These are phyloP conservation scores for Littorina saxatilis DNA, from an alignment of 1,140 invertebrate species.

Conservation along the genomic window DNA sequence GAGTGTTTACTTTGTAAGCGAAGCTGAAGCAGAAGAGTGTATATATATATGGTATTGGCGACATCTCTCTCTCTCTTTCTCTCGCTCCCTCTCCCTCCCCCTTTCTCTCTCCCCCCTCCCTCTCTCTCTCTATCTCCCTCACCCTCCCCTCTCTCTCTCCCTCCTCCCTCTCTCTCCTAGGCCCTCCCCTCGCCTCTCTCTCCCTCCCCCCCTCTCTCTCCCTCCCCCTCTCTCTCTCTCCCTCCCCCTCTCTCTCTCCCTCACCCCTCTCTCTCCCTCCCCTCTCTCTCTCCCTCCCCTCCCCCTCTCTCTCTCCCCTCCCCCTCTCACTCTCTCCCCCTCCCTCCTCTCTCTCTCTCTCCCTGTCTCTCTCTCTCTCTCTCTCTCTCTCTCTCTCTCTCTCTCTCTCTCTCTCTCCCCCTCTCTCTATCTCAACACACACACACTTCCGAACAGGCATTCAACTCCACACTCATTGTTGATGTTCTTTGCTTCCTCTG, in stretches of 20 bases:
- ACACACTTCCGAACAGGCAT: not conserved
- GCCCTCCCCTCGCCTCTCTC: not conserved
- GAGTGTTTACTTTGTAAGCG: too few relatives aligned
- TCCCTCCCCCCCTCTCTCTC: not conserved
- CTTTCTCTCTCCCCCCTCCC: conserved; percentile 7
- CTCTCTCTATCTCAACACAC: not conserved
- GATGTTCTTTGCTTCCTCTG: not conserved
- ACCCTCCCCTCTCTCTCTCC: too few relatives aligned
- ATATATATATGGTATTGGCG: too few relatives aligned
- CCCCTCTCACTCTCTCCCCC: not conserved
- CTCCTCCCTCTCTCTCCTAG: not conserved
- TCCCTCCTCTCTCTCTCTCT: not conserved
- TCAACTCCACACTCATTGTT: not conserved
- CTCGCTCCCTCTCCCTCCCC: too few relatives aligned
- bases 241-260: not conserved
- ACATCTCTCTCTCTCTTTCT: too few relatives aligned
- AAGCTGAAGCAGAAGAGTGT: too few relatives aligned
- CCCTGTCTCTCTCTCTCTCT: not conserved
- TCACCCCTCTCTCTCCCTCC: not conserved
- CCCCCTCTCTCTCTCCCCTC: conserved; percentile 7
- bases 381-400: not conserved
- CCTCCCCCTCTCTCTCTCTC: not conserved
- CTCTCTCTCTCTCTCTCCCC: not conserved
- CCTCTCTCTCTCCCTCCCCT: conserved; percentile 4
- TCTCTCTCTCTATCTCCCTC: conserved; percentile 4